Percentiles rank a stretch among this genome's conserved stretches.
Evolutionary conservation across 2,113 vertebrate genomes (phyloP).

Genomic region (Tor tambroides): DNA sequence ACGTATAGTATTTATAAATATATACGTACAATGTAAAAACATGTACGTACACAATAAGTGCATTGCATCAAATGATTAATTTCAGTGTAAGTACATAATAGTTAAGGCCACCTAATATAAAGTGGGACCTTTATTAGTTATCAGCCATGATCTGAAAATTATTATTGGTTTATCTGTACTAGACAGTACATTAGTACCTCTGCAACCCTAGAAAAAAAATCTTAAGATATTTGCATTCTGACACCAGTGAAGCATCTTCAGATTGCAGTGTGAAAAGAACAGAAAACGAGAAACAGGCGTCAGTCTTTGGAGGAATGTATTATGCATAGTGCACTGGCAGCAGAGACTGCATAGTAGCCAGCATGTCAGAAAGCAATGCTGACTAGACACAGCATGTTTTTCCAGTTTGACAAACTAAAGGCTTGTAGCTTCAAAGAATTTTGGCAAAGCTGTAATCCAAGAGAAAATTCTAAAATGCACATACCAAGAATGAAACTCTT

Average conservation of each 20-base stretch:
- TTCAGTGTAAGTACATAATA: too few species aligned
- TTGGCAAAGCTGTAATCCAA: background rate
- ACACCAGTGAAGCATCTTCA: conserved; percentile 34
- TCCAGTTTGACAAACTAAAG: conserved; percentile 40
- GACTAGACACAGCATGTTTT: conserved; percentile 27
- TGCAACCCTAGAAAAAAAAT: background rate
- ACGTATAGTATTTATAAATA: too few species aligned
- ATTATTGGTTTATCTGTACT: background rate
- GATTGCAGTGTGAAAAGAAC: conserved; percentile 32
- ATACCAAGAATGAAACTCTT: background rate
- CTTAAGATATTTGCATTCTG: background rate
- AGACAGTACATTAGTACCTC: background rate
- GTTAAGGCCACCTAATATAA: too few species aligned
- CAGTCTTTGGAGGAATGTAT: conserved; percentile 13
- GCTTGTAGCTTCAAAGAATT: background rate
- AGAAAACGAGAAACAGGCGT: conserved; percentile 6
- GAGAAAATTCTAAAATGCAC: background rate
- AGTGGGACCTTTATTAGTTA: too few species aligned
- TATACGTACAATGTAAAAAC: too few species aligned
- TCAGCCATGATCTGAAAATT: background rate
- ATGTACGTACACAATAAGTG: too few species aligned
- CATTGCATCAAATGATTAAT: too few species aligned
- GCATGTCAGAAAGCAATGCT: conserved; percentile 14
- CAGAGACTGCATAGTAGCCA: background rate
- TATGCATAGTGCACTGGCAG: background rate